These are phyloP conservation scores for Asteroscopus sphinx DNA, from an alignment of 2,888 invertebrate genomes.

Conservation along the genomic window DNA sequence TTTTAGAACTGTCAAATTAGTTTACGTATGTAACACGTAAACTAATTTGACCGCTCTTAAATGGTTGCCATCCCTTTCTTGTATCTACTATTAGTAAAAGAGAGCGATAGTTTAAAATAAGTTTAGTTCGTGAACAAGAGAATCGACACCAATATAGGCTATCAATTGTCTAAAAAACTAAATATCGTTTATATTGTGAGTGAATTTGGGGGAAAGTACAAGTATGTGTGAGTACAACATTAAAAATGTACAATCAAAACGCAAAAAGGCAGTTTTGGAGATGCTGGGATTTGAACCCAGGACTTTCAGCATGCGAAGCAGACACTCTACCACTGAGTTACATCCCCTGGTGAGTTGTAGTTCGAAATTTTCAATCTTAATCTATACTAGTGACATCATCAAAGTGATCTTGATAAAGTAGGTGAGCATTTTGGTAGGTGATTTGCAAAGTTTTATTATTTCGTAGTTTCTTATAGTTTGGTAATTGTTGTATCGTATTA, in stretches of 20 bases:
- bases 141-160: no score
- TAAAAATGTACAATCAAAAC: constrained; percentile 6
- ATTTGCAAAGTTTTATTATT: background rate
- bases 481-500: no score
- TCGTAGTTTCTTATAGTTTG: background rate
- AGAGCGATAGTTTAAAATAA: no score
- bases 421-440: background rate
- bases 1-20: no score
- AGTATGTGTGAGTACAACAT: background rate
- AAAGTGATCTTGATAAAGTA: background rate
- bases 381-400: constrained; percentile 10
- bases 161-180: no score
- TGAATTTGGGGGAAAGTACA: background rate
- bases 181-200: no score
- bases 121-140: no score
- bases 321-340: constrained; percentile 91
- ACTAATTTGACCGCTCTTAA: no score
- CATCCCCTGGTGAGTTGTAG: constrained; percentile 66
- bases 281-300: constrained; percentile 92
- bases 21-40: no score
- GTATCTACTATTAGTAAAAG: no score
- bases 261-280: constrained; percentile 77
- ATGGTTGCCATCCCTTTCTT: no score
- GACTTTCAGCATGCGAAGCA: constrained; percentile 92
- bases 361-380: constrained; percentile 49